phyloP scores from a whole-genome alignment of 2,113 vertebrate species.

The Mesocricetus auratus region DNA sequence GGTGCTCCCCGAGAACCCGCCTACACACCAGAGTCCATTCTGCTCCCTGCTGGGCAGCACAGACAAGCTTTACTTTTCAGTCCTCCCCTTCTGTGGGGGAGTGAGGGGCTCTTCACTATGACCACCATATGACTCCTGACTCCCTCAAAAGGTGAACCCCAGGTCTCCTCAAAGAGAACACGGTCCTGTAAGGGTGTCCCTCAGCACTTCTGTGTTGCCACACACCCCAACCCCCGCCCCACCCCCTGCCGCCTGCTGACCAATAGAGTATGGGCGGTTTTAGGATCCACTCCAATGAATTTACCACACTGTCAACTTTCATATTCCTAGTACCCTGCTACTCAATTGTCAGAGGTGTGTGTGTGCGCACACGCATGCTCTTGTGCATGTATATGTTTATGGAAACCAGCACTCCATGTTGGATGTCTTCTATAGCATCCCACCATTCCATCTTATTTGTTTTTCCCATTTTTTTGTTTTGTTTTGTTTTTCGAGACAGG shows the following conservation, averaged over 20 bases:
- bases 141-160: neutral
- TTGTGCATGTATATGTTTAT: neutral
- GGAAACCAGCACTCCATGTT: too few relatives aligned
- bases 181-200: accelerated
- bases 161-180: accelerated
- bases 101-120: neutral
- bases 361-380: accelerated
- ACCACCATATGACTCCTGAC: accelerated
- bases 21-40: neutral
- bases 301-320: neutral
- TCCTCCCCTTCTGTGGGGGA: neutral
- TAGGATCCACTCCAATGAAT: neutral
- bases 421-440: too few relatives aligned
- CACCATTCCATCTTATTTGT: neutral
- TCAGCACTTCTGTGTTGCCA: too few relatives aligned
- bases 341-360: neutral
- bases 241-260: neutral
- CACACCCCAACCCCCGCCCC: too few relatives aligned
- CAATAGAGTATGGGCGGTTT: too few relatives aligned
- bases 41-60: neutral
- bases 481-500: too few relatives aligned
- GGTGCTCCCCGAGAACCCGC: neutral
- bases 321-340: neutral
- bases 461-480: too few relatives aligned
- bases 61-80: neutral